Conservation (phyloP, 2,797 vertebrate genomes). For the Poeciliopsis paucimaculata region DNA sequence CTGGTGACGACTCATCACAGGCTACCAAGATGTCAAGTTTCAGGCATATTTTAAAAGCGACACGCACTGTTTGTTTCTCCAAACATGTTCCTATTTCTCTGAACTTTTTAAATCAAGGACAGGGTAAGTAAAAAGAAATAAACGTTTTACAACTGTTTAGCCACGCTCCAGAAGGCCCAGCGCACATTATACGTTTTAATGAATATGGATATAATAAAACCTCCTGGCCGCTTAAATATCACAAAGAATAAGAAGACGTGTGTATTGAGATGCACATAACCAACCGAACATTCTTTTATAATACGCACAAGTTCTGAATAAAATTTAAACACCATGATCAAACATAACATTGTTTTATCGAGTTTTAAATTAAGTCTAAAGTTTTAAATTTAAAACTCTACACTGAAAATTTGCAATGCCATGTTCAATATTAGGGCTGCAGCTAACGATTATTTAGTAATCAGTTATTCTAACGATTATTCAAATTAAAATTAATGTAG, state of each 20-base stretch:
- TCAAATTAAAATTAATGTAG: too few species aligned
- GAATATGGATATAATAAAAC: neutral
- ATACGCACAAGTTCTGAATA: neutral
- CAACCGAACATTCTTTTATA: neutral
- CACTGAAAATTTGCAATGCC: too few species aligned
- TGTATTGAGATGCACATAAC: neutral
- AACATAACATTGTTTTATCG: neutral
- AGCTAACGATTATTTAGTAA: too few species aligned
- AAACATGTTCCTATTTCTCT: neutral
- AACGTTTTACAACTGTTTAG: neutral
- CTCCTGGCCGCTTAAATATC: neutral
- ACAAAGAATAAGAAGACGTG: neutral
- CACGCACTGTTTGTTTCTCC: neutral
- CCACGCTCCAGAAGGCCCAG: neutral
- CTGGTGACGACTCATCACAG: neutral
- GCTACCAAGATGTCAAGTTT: neutral
- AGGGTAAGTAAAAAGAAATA: neutral
- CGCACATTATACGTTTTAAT: neutral
- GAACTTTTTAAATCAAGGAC: neutral
- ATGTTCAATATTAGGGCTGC: neutral
- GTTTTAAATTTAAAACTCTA: too few species aligned
- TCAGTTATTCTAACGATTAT: too few species aligned
- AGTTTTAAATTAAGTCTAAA: too few species aligned
- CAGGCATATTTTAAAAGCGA: neutral
- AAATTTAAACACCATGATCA: neutral